Base-by-base conservation (phyloP, 2,888 invertebrate genomes). In the Tethea ocularis region DNA sequence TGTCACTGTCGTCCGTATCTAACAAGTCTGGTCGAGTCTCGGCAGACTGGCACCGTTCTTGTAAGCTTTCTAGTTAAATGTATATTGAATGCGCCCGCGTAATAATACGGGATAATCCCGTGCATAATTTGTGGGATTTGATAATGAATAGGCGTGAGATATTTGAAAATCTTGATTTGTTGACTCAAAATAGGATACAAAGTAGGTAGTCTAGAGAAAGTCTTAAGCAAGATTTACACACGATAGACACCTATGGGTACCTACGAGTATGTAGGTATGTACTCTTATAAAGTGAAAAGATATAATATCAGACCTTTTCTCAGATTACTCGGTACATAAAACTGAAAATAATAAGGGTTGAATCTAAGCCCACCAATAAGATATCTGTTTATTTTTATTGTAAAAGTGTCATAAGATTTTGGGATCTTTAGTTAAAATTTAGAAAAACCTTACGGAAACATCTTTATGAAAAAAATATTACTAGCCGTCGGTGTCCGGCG, bases 1-100 rank as follows among this genome's bases (percentile, higher is more conserved):
- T 77, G 64, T 77, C 77, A 77, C 71, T 61, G 64, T 66, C 64
- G 59, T 64, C 57, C 58, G 60, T 70, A 67, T 66, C 62, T 57
- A 24, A 41, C 41, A 38, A 17, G 17, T 20, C 20, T 55, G 38
- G 22, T 22, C 38, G 2, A 24, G 57, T 23, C 41, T 8, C 23
- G 51, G 38, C 58, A 41, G 59, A 24, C 22, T 24, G 41, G 11
- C 56, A 23, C 24, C 41, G 20, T 56, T 41, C 38, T 41, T 26
- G 23, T 24, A 26, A 41, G 56, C 46, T 24, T 41, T 23, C 41
- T 23, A 46, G 46, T 46, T 51, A 51, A 56, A 56, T 56, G 56
- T 29, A 15, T 29, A 54, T 54, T 54, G 33, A 54, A 54, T 46
- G 20, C 10, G 46, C 54, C 33, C 33, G 54, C 54, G 36, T 52